Percentiles rank a stretch among this genome's conserved stretches.
These are phyloP conservation scores for Poeciliopsis gracilis DNA, from an alignment of 2,797 vertebrate genomes.

Conservation along the genomic window DNA sequence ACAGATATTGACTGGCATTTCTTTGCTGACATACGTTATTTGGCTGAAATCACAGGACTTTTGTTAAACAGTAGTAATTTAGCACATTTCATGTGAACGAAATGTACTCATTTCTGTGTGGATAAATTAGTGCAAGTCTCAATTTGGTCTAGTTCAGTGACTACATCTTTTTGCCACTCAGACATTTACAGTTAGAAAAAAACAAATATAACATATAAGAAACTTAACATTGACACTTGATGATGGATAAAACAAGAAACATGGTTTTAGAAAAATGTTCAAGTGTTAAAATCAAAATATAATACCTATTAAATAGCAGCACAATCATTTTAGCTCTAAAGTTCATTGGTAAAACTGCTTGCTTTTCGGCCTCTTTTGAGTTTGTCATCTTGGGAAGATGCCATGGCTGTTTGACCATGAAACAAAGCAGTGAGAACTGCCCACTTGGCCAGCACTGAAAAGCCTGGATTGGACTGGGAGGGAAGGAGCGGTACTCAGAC, in stretches of 20 bases:
- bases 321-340: constrained; percentile 19
- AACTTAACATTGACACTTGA: background rate
- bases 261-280: background rate
- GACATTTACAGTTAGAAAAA: background rate
- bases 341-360: constrained; percentile 66
- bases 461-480: constrained; percentile 57
- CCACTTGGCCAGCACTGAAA: constrained; percentile 78
- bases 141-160: background rate
- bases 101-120: too few species aligned
- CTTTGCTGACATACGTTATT: background rate
- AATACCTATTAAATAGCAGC: background rate
- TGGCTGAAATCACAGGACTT: background rate
- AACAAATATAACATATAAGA: background rate
- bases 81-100: background rate
- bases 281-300: background rate
- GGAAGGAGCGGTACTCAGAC: constrained; percentile 34
- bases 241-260: background rate
- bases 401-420: constrained; percentile 66
- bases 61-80: background rate
- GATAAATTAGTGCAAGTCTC: background rate
- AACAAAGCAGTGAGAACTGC: constrained; percentile 70
- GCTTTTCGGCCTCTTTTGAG: constrained; percentile 61
- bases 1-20: background rate
- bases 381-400: constrained; percentile 63
- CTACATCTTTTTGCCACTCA: background rate